Conservation (phyloP, 1,140 invertebrate genomes). For the Nephotettix cincticeps region DNA sequence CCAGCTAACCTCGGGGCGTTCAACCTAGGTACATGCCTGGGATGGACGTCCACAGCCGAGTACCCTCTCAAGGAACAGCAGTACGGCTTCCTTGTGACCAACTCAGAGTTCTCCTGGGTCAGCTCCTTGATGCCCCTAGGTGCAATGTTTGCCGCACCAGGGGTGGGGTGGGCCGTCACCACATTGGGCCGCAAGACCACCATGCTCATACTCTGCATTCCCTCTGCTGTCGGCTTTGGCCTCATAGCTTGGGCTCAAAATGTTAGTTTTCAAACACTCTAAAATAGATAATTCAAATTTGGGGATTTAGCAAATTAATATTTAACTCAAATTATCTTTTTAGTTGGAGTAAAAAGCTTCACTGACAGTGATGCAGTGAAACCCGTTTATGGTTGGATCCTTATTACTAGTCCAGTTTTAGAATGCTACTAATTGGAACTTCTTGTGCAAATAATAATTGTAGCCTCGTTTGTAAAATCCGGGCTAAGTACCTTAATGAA, state of each 20-base stretch:
- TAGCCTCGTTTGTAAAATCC: too few relatives aligned
- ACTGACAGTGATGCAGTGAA: too few relatives aligned
- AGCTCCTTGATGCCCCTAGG: slow-evolving; percentile 69
- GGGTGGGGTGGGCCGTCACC: slow-evolving; percentile 57
- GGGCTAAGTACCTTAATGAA: too few relatives aligned
- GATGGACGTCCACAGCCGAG: slow-evolving; percentile 74
- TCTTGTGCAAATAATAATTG: too few relatives aligned
- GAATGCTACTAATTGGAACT: too few relatives aligned
- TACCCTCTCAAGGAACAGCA: slow-evolving; percentile 50
- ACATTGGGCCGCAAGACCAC: slow-evolving; percentile 70
- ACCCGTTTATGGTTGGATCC: too few relatives aligned
- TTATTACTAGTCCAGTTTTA: too few relatives aligned
- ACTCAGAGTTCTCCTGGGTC: slow-evolving; percentile 65
- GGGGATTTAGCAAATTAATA: too few relatives aligned
- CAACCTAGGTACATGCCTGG: slow-evolving; percentile 69
- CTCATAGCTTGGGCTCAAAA: slow-evolving; percentile 67
- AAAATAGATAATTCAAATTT: too few relatives aligned
- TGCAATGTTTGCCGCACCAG: slow-evolving; percentile 48
- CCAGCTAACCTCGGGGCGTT: slow-evolving; percentile 60
- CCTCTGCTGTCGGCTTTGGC: slow-evolving; percentile 73
- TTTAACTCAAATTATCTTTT: too few relatives aligned
- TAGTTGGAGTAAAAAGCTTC: too few relatives aligned
- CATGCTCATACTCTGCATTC: slow-evolving; percentile 67
- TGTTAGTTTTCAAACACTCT: too few relatives aligned
- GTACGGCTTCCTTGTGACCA: slow-evolving; percentile 55